These are phyloP conservation scores for Diarsia mendica DNA, from an alignment of 2,888 invertebrate genomes.

Conservation along the genomic window DNA sequence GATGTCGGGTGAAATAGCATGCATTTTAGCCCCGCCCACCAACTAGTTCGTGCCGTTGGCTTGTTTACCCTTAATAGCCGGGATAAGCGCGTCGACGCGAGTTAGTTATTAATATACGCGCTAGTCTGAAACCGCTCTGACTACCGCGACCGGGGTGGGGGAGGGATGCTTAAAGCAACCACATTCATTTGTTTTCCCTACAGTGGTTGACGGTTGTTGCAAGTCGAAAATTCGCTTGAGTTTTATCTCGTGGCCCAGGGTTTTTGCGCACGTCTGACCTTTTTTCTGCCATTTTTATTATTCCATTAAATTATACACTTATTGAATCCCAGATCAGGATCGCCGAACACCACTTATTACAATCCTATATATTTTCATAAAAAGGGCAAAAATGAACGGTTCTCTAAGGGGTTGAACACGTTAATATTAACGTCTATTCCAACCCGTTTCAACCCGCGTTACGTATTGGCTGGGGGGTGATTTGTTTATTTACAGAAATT, in stretches of 20 bases:
- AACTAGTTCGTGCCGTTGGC: too few species aligned
- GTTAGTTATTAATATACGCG: background rate
- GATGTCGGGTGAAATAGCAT: too few species aligned
- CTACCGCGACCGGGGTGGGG: too few species aligned
- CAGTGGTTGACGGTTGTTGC: background rate
- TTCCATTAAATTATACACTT: background rate
- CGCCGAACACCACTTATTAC: slow-evolving; percentile 21
- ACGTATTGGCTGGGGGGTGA: slow-evolving; percentile 47
- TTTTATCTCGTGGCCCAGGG: background rate
- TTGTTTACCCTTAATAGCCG: too few species aligned
- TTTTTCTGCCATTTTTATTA: background rate
- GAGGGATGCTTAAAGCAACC: too few species aligned
- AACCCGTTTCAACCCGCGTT: slow-evolving; percentile 32
- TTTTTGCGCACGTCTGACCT: background rate
- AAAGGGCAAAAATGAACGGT: slow-evolving; percentile 41
- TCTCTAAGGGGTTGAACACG: slow-evolving; percentile 38
- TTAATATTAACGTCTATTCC: slow-evolving; percentile 53
- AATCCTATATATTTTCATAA: slow-evolving; percentile 52
- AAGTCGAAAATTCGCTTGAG: background rate
- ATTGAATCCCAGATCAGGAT: slow-evolving; percentile 18
- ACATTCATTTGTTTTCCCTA: too few species aligned
- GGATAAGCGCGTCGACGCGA: background rate
- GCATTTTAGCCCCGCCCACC: too few species aligned
- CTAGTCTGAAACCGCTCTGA: too few species aligned
- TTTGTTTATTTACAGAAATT: slow-evolving; percentile 50